Evolutionary conservation across 2,888 invertebrate species (phyloP), one percentile per base, ranked within the genome.

Genomic region (Oligia fasciuncula): DNA sequence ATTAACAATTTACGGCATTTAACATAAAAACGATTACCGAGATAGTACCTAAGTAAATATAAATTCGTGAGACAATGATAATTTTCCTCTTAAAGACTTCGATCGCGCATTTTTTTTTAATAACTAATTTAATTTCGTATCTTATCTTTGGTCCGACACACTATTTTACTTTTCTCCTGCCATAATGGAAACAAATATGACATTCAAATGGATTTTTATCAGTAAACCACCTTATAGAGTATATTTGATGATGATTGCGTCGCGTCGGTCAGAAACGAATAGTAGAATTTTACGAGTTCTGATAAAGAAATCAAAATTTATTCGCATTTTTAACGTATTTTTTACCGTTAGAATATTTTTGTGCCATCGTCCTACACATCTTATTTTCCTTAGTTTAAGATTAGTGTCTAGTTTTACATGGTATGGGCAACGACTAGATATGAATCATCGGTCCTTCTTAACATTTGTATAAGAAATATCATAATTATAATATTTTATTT

Each of bases 211-310:
- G 76, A 60, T 72, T 69, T 86, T 87, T 87, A 87, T 84, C 85
- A 70, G 76, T 70, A 67, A 77, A 85, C 67, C 14, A 75, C 76
- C 76, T 60, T 70, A 72, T 46, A 75, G 73, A 75, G 76, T 85
- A 66, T 73, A 70, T 85, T 87, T 87, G 69, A 85, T 87, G 85
- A 73, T 87, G 85, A 85, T 85, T 85, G 87, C 54, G 2, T 84
- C 43, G 54, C 54, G 2, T 84, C 43, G 54, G 67, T 66, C 54
- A 72, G 76, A 73, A 83, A 51, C 87, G 66, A 76, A 84, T 84
- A 68, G 76, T n/a, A n/a, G n/a, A n/a, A n/a, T n/a, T 85, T 85
- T 80, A 87, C 76, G 87, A 87, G 65, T 80, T 67, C 40, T 54
- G 85, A 87, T 87, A 85, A 85, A 85, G 76, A 75, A 85, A 85